A percentile compares a stretch with the other conserved stretches of the same genome.
These are phyloP conservation scores for Desoria tigrina DNA, from an alignment of 2,888 invertebrate genomes.

Conservation along the genomic window DNA sequence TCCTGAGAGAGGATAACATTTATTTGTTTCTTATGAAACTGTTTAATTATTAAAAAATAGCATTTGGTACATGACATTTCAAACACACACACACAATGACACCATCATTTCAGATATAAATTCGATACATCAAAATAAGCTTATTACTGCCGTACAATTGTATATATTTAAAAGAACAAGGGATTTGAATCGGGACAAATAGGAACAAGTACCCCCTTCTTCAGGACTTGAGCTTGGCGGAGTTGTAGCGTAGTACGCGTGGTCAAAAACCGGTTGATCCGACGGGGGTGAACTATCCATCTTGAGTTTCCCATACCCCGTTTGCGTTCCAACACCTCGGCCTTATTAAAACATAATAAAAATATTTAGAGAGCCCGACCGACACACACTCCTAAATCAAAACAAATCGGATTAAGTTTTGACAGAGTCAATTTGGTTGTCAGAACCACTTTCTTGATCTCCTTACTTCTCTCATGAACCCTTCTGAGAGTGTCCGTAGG, in stretches of 20 bases:
- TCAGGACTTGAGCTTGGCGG: conserved; percentile 74
- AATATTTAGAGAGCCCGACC: conserved; percentile 1
- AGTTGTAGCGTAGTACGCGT: conserved; percentile 92
- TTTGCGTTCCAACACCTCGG: conserved; percentile 53
- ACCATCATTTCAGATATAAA: too few species aligned
- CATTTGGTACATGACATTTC: too few species aligned
- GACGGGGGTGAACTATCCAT: conserved; percentile 79
- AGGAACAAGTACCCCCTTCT: conserved; percentile 62
- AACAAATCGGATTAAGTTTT: neutral
- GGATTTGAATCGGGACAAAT: neutral
- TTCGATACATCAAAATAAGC: too few species aligned
- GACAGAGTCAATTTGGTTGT: conserved; percentile 14
- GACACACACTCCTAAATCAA: conserved; percentile 4
- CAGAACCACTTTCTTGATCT: conserved; percentile 14
- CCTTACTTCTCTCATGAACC: conserved; percentile 50
- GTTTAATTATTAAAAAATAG: too few species aligned
- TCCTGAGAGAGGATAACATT: too few species aligned
- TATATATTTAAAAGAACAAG: too few species aligned
- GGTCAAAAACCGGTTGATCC: conserved; percentile 85
- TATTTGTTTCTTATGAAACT: too few species aligned
- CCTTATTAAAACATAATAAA: conserved; percentile 32
- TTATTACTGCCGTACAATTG: too few species aligned
- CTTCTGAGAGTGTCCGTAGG: conserved; percentile 51
- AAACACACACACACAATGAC: too few species aligned
- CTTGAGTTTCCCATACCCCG: conserved; percentile 55